Evolutionary conservation across 1,140 invertebrate genomes (phyloP), one percentile per base, ranked within the genome.

Genomic region (Drosophila oshimai): DNA sequence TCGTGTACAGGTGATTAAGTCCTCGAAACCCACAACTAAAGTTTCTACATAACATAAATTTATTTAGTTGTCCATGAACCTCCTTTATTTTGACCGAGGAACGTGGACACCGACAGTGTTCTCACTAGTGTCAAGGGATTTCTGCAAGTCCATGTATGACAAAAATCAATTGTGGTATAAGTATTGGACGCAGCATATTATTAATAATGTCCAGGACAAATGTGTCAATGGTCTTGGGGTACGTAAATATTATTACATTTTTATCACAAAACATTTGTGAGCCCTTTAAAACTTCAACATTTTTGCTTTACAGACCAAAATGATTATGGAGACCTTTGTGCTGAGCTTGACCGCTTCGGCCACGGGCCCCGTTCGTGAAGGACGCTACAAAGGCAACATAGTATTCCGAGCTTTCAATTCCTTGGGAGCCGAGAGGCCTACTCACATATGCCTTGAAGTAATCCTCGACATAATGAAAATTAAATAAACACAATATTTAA

Each of bases 191-290:
- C 0, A n/a, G n/a, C 17, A 78, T 10, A 0, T 68, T 4, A 39
- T 0, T 0, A 78, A 78, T 41, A 4, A 62, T 9, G 31, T 57
- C 0, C 36, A 22, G 17, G n/a, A 51, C 0, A 61, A 42, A 26
- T 79, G 75, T n/a, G 0, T 69, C 0, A 12, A 9, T 17, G 31
- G 20, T 4, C 61, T 34, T 6, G 74, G 74, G 12, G 74, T 77
- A 68, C n/a, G n/a, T n/a, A n/a, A n/a, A n/a, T n/a, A n/a, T n/a
- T n/a, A n/a, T n/a, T n/a, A n/a, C n/a, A n/a, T n/a, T n/a, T n/a
- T n/a, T n/a, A n/a, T n/a, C n/a, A n/a, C n/a, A n/a, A n/a, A n/a
- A n/a, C n/a, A n/a, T n/a, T n/a, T n/a, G n/a, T n/a, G n/a, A n/a
- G n/a, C n/a, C n/a, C n/a, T n/a, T n/a, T n/a, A n/a, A n/a, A n/a